Percentiles rank a stretch among this genome's conserved stretches.
Evolutionary conservation across 2,888 invertebrate genomes (phyloP).

Genomic region (Hoplodrina ambigua): DNA sequence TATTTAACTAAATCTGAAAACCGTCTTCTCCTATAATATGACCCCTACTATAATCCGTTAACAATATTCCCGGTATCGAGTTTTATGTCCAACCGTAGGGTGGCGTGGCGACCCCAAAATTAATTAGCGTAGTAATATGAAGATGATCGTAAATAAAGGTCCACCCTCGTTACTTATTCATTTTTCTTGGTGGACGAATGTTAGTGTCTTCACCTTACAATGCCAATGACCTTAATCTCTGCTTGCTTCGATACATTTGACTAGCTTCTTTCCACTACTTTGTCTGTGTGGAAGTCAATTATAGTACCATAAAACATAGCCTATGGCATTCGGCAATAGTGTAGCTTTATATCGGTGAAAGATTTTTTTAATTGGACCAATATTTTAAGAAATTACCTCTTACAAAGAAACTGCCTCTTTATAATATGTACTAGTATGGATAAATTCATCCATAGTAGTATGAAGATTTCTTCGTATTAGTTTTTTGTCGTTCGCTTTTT

Average conservation of each 20-base stretch:
- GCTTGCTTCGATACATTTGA: constrained; percentile 24
- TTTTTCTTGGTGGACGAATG: constrained; percentile 43
- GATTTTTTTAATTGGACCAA: too few species aligned
- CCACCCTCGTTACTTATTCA: constrained; percentile 44
- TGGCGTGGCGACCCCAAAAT: constrained; percentile 48
- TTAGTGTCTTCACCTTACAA: constrained; percentile 36
- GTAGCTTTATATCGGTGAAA: too few species aligned
- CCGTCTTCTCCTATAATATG: not conserved
- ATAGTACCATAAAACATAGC: too few species aligned
- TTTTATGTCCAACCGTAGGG: constrained; percentile 41
- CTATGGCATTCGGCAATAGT: too few species aligned
- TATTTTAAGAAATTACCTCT: too few species aligned
- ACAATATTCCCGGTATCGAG: constrained; percentile 46
- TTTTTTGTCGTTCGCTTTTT: constrained; percentile 10
- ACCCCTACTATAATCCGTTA: constrained; percentile 18
- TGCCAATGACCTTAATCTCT: constrained; percentile 27
- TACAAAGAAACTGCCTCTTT: too few species aligned
- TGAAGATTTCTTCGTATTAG: too few species aligned
- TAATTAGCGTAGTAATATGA: constrained; percentile 65
- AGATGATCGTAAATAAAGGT: constrained; percentile 63
- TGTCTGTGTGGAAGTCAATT: too few species aligned
- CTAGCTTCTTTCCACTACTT: not conserved
- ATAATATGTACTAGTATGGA: too few species aligned
- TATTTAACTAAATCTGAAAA: too few species aligned
- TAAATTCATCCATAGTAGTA: too few species aligned